Evolutionary conservation across 23 tunicate genomes (phyloP), one percentile per base, ranked within the genome.

Genomic region (Phallusia fumigata): DNA sequence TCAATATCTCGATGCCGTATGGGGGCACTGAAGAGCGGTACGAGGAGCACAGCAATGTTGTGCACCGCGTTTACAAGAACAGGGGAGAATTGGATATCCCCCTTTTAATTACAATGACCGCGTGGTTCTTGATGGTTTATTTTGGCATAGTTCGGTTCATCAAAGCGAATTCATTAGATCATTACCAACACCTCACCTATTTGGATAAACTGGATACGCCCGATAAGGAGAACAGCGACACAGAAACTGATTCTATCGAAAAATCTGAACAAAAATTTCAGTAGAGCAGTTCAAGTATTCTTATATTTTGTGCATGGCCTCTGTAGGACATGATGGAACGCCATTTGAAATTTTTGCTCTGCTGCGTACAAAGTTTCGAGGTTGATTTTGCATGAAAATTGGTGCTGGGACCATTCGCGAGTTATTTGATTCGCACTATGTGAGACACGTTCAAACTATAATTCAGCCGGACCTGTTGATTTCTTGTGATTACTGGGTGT

Each of bases 111-210:
- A 91, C 88, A 36, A 91, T 91, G 96, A 69, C 87, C 0, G 90
- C 83, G 18, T 91, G 96, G 96, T 91, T 91, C 78, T 6, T 86
- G 10, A 91, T 91, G 96, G 31, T 91, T 0, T 91, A 85, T 64
- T 53, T 91, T 47, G 96, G 96, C 30, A 83, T 91, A 11, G 51
- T 33, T 28, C 82, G 83, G 76, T 91, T 91, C 53, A 91, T 91
- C 22, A 79, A 79, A 18, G 76, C 69, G n/a, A 91, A 91, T 65
- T 52, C 79, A 6, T 26, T 79, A 73, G 85, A 86, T n/a, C 65
- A 47, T 16, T 77, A 80, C 30, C 49, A 31, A 40, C 86, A 83
- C 33, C 18, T 31, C 19, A 31, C 18, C 65, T 83, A 83, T 75
- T 49, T 83, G 0, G 11, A 28, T 13, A 75, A 47, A 22, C 52